Base-by-base conservation (phyloP, 1,140 invertebrate genomes). In the Dreissena rostriformis region DNA sequence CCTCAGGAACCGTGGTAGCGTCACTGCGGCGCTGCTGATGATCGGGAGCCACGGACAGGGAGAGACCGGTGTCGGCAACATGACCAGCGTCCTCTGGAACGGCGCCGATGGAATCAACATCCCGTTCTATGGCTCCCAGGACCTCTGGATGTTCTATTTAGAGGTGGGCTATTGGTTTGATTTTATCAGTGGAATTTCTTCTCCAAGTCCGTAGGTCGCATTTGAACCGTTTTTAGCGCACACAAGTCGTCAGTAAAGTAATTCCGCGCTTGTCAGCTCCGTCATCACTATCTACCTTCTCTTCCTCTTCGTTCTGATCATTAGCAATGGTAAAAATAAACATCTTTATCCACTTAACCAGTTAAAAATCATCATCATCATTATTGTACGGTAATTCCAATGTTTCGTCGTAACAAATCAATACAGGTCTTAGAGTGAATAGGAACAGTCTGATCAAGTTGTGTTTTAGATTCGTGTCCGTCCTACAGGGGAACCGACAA, bases 91-190 rank as follows among this genome's bases (percentile, higher is more conserved):
- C 61, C 39, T 39, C 39, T 82, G 80, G 80, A 61, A 65, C 65
- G 80, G 80, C 0, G 61, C 26, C 5, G 51, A 15, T 11, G 80
- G 80, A 15, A 68, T 82, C 12, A 75, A 67, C 28, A 82, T 82
- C 49, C 80, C 80, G 22, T 82, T 53, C 52, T 82, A 82, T 57
- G 80, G 80, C n/a, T 75, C 80, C 10, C 80, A 82, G 49, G 51
- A 39, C 2, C 29, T 82, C 12, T 19, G n/a, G 15, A 55, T 74
- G 22, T 55, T 82, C 26, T 82, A 82, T 28, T 49, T 82, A 28
- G 71, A 75, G 71, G 80, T 82, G 52, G 17, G 70, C 39, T 39
- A 39, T 28, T 63, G 61, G 2, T 63, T 63, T 39, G 39, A 39
- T 5, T n/a, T 63, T n/a, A n/a, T 11, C 2, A n/a, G 11, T 63